Evolutionary conservation across 2,797 vertebrate genomes (phyloP), one percentile per base, ranked within the genome.

Genomic region (Syngnathus acus): DNA sequence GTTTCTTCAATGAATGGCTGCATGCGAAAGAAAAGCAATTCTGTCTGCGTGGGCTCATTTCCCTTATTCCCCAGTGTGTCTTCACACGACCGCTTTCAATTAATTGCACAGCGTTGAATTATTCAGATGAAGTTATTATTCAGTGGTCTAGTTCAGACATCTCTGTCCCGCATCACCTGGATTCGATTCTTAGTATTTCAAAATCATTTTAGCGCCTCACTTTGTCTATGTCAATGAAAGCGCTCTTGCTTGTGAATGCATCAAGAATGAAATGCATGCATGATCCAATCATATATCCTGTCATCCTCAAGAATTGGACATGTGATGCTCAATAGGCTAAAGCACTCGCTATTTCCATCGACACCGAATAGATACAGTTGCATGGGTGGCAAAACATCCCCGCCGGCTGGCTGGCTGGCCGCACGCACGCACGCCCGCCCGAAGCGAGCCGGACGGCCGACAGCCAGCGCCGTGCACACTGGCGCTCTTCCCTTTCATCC

Each of bases 281-380:
- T 11, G 55, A 17, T 37, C 55, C 23, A 9, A 10, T 19, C 50
- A 14, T 5, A 21, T 54, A 40, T n/a, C 9, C 37, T 1, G n/a
- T 37, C 39, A 50, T 39, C 26, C 61, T 43, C 32, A 68, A 57
- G 45, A 21, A 47, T 39, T 45, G 21, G 11, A 50, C 38, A 23
- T n/a, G n/a, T n/a, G 26, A 14, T 32, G 21, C 4, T 0, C 3
- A 37, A 17, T 0, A 38, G 26, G 26, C 2, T 26, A n/a, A 57
- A 16, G 26, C 26, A 7, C 26, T 7, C 16, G 26, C 13, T 17
- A 14, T 43, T 61, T 42, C n/a, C 6, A 9, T 13, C 57, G 9
- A 69, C 64, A 70, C 60, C 68, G 67, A 77, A 58, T 71, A n/a
- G n/a, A 72, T 53, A 64, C 43, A 72, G 74, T 76, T 71, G 0